phyloP scores from a whole-genome alignment of 2,113 vertebrate species.

The Sylvia atricapilla region DNA sequence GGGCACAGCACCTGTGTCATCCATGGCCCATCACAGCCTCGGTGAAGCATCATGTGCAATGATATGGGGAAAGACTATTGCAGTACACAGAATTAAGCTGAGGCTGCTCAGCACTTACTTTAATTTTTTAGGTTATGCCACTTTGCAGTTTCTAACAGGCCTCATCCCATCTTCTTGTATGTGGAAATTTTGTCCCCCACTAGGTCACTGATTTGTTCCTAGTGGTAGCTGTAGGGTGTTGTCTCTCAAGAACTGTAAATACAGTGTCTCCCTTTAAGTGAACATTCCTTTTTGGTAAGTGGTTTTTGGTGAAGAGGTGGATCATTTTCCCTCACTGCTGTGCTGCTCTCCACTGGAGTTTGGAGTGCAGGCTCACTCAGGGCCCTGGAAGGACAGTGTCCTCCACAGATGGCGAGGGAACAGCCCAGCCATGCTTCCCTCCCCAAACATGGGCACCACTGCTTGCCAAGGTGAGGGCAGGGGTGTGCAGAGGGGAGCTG shows the following conservation, averaged over 20 bases:
- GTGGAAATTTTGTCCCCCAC: background rate
- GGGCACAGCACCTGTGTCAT: background rate
- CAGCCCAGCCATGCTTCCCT: background rate
- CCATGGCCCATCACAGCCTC: background rate
- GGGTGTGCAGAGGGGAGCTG: background rate
- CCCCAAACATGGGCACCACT: accelerated
- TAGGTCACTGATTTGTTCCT: background rate
- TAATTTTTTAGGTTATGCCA: background rate
- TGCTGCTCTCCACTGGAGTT: accelerated
- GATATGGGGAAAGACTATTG: background rate
- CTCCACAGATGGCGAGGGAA: background rate
- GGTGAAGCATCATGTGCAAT: accelerated
- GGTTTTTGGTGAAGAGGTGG: background rate
- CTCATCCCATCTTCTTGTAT: background rate
- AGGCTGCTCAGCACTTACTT: background rate
- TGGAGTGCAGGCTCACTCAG: accelerated
- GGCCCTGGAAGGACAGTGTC: background rate
- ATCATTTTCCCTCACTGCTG: accelerated
- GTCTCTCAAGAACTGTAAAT: background rate
- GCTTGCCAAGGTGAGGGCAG: background rate
- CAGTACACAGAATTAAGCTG: background rate
- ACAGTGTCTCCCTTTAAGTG: background rate
- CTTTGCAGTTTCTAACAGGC: background rate
- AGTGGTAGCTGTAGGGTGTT: background rate
- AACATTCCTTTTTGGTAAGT: background rate